Evolutionary conservation across 1,140 invertebrate species (phyloP).

Genomic region (Leptonema lineaticorne): DNA sequence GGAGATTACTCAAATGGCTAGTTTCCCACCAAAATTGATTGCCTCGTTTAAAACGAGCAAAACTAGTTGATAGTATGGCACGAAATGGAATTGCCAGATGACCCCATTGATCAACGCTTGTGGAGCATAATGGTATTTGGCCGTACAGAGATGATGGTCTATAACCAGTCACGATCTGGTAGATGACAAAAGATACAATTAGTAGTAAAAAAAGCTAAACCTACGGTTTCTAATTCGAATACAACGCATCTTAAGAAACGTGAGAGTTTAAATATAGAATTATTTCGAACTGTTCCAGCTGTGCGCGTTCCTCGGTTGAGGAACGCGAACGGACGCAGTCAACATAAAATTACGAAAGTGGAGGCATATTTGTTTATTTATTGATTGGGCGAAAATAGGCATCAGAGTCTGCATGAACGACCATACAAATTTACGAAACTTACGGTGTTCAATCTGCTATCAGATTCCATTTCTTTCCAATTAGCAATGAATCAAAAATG

Average conservation of each 20-base stretch:
- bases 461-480: not conserved
- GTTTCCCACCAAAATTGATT: not conserved
- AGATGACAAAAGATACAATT: too few species aligned
- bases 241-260: not conserved
- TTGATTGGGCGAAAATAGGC: not conserved
- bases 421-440: not conserved
- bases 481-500: too few species aligned
- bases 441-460: not conserved
- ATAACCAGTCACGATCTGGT: too few species aligned
- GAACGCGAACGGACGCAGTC: not conserved
- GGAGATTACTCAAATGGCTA: not conserved
- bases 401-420: too few species aligned
- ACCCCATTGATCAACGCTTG: slow-evolving; percentile 6
- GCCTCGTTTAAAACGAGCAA: not conserved
- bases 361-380: not conserved
- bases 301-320: not conserved
- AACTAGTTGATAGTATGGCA: not conserved
- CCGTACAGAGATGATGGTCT: not conserved
- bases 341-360: not conserved
- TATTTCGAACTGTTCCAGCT: not conserved
- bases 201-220: too few species aligned
- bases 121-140: not conserved
- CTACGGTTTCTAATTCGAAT: too few species aligned
- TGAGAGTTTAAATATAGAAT: not conserved
- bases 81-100: slow-evolving; percentile 4